Percentiles rank a stretch among this genome's conserved stretches.
phyloP scores from a whole-genome alignment of 1,140 invertebrate species.

The Centruroides sculpturatus region DNA sequence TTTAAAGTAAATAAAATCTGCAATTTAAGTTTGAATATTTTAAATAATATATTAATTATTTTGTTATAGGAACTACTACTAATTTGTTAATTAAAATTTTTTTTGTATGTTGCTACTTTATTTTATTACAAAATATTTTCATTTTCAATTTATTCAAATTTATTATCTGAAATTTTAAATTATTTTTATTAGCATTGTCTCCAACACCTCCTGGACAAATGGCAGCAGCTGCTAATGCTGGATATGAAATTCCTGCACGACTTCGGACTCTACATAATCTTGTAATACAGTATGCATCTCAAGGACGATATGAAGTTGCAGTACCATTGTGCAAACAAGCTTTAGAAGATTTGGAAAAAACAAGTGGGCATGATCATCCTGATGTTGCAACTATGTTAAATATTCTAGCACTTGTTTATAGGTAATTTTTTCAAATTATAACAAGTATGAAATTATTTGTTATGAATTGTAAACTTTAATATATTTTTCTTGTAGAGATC shows the following conservation, averaged over 20 bases:
- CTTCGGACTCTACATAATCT: conserved; percentile 88
- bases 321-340: conserved; percentile 99
- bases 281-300: conserved; percentile 97
- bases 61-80: no score
- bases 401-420: conserved; percentile 93
- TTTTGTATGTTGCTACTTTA: no score
- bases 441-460: not conserved
- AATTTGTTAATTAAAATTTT: no score
- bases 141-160: no score
- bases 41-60: no score
- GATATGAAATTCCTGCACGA: conserved; percentile 91
- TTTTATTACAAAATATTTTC: no score
- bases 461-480: not conserved
- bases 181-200: conserved; percentile 32
- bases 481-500: conserved; percentile 37
- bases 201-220: conserved; percentile 76
- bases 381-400: conserved; percentile 99
- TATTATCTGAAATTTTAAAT: conserved; percentile 22
- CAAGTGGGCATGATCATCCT: conserved; percentile 94
- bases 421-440: not conserved
- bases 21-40: no score
- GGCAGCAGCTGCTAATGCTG: conserved; percentile 42
- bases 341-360: conserved; percentile 96
- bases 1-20: no score
- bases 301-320: conserved; percentile 92